Percentiles rank a stretch among this genome's conserved stretches.
Conservation (phyloP, 2,888 invertebrate species). For the Heliconius cydno region DNA sequence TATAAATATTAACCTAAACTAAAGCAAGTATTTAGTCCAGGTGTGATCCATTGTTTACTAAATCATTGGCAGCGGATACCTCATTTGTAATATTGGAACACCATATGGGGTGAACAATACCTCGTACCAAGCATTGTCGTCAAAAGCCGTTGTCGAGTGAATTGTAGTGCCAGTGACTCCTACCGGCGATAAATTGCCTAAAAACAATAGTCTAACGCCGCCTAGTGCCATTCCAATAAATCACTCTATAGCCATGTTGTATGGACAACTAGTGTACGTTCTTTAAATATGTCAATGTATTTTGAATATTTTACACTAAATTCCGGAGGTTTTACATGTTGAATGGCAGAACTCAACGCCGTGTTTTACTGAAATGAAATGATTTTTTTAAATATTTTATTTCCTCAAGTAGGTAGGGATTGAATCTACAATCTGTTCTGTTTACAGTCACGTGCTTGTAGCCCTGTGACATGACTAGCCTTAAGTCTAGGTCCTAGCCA, state of each 20-base stretch:
- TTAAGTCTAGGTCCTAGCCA: too few relatives aligned
- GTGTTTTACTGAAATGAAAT: too few relatives aligned
- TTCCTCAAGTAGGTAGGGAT: too few relatives aligned
- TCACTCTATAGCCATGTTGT: constrained; percentile 69
- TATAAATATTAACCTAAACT: background rate
- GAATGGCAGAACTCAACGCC: too few relatives aligned
- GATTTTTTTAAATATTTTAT: too few relatives aligned
- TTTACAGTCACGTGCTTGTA: too few relatives aligned
- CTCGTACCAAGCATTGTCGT: constrained; percentile 52
- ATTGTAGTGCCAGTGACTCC: constrained; percentile 59
- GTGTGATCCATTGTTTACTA: constrained; percentile 39
- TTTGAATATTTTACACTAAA: constrained; percentile 10
- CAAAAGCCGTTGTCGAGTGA: constrained; percentile 68
- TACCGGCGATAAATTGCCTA: constrained; percentile 72
- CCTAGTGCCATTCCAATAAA: constrained; percentile 67
- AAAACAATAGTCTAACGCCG: constrained; percentile 74
- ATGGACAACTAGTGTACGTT: constrained; percentile 56
- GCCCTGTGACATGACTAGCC: too few relatives aligned
- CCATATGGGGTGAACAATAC: constrained; percentile 55
- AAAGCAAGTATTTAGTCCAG: background rate
- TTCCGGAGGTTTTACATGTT: too few relatives aligned
- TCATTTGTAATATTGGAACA: constrained; percentile 64
- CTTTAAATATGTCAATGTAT: constrained; percentile 35
- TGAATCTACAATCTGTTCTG: accelerated
- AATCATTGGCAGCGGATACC: constrained; percentile 61